Percentiles rank a stretch among this genome's conserved stretches.
These are phyloP conservation scores for Argyresthia goedartella DNA, from an alignment of 2,888 invertebrate species.

Conservation along the genomic window DNA sequence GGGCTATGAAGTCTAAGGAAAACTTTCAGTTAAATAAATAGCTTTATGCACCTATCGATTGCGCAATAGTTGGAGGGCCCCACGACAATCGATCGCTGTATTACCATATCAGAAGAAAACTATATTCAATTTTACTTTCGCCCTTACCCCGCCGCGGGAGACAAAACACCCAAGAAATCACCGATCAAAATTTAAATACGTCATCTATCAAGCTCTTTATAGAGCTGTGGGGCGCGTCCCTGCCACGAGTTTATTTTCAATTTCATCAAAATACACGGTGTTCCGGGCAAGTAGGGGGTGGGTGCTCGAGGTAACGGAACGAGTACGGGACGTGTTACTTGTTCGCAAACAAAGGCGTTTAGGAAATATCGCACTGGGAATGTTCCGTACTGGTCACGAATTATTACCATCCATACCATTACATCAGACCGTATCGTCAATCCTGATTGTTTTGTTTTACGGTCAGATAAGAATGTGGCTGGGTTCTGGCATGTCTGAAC, in stretches of 20 bases:
- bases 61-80: too few species aligned
- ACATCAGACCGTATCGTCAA: too few species aligned
- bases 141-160: too few species aligned
- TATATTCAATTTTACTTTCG: too few species aligned
- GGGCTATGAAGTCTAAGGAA: too few species aligned
- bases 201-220: neutral
- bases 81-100: too few species aligned
- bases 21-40: too few species aligned
- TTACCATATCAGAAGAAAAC: too few species aligned
- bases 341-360: neutral
- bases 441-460: neutral
- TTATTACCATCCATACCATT: too few species aligned
- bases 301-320: neutral
- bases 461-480: neutral
- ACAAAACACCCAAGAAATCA: neutral
- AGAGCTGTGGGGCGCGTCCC: too few species aligned
- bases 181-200: neutral
- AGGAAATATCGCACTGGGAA: neutral
- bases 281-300: neutral
- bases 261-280: conserved; percentile 52
- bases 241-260: conserved; percentile 54
- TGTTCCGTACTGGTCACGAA: too few species aligned
- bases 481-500: neutral
- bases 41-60: too few species aligned
- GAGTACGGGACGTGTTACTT: neutral